These are phyloP conservation scores for Minunthozetes semirufus DNA, from an alignment of 2,888 invertebrate species.

Conservation along the genomic window DNA sequence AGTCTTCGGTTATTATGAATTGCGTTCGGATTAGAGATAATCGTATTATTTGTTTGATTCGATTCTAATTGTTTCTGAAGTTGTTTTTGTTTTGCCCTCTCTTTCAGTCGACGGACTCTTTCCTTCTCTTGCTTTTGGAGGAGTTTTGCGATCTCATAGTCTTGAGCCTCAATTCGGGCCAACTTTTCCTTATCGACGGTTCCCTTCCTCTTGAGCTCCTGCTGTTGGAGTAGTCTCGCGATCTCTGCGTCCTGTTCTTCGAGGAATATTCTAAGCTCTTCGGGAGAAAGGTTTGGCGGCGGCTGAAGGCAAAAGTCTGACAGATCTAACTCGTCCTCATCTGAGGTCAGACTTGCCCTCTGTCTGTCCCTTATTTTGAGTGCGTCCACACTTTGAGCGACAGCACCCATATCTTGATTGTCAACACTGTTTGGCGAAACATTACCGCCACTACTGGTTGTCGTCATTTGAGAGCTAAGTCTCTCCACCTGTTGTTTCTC, in stretches of 20 bases:
- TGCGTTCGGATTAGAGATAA: too few relatives aligned
- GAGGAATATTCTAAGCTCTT: slow-evolving; percentile 59
- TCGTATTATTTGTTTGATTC: not conserved
- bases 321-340: slow-evolving; percentile 45
- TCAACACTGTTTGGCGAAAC: not conserved
- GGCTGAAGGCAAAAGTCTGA: slow-evolving; percentile 50
- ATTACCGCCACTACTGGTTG: not conserved
- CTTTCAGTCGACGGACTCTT: slow-evolving; percentile 62
- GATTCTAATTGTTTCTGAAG: slow-evolving; percentile 17
- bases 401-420: not conserved
- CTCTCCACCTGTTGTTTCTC: slow-evolving; percentile 49
- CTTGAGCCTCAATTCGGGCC: slow-evolving; percentile 59
- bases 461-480: slow-evolving; percentile 27
- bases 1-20: not conserved
- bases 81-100: slow-evolving; percentile 48
- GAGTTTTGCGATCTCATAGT: slow-evolving; percentile 67
- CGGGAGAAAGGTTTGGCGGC: slow-evolving; percentile 49
- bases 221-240: slow-evolving; percentile 66
- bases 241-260: slow-evolving; percentile 68
- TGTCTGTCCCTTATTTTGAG: not conserved
- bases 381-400: not conserved
- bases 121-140: slow-evolving; percentile 67
- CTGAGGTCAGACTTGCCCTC: not conserved
- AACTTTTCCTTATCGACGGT: slow-evolving; percentile 36
- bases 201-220: slow-evolving; percentile 54